Conservation (phyloP, 2,888 invertebrate species). For the Tipula vernalis region DNA sequence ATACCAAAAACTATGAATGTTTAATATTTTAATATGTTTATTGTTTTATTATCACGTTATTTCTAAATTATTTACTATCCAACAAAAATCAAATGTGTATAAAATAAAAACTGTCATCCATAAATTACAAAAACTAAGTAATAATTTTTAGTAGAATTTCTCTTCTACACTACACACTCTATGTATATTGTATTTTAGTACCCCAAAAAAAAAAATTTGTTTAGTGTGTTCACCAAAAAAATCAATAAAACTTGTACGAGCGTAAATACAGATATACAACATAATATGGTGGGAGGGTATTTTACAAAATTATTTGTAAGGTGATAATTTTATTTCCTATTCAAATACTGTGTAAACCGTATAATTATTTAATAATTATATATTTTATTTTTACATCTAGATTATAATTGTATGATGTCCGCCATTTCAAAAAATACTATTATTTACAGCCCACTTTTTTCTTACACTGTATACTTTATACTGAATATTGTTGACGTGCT, state of each 20-base stretch:
- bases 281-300: background rate
- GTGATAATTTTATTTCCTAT: background rate
- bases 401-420: background rate
- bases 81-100: background rate
- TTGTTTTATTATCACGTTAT: background rate
- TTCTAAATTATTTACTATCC: background rate
- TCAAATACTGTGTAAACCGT: background rate
- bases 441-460: background rate
- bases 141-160: background rate
- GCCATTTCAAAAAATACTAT: background rate
- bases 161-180: background rate
- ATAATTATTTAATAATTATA: background rate
- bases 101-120: background rate
- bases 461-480: background rate
- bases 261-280: background rate
- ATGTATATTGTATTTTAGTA: background rate
- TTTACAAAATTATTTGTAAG: background rate
- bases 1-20: background rate
- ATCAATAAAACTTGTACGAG: background rate
- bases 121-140: background rate
- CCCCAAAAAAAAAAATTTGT: background rate
- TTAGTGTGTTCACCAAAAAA: background rate
- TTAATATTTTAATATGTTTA: background rate
- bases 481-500: background rate
- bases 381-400: background rate